phyloP scores from a whole-genome alignment of 2,888 invertebrate species.

The Oxystoma pomonae region DNA sequence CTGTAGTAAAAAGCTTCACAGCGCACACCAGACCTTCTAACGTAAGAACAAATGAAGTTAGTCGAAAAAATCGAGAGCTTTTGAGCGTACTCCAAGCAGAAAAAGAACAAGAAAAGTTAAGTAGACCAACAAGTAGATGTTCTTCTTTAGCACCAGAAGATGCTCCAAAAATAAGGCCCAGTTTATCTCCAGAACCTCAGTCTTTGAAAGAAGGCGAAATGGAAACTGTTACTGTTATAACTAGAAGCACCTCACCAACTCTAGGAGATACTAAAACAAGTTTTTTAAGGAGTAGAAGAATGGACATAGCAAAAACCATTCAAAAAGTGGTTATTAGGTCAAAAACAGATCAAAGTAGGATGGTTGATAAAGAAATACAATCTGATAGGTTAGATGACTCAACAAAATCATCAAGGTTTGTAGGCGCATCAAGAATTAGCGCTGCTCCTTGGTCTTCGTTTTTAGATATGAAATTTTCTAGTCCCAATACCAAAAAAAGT shows the following conservation, averaged over 20 bases:
- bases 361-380: constrained; percentile 68
- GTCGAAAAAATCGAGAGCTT: constrained; percentile 44
- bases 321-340: constrained; percentile 65
- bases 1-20: constrained; percentile 46
- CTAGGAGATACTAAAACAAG: constrained; percentile 52
- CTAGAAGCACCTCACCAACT: constrained; percentile 75
- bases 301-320: constrained; percentile 68
- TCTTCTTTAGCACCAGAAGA: constrained; percentile 40
- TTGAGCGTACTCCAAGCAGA: constrained; percentile 42
- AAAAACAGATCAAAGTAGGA: constrained; percentile 52
- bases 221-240: constrained; percentile 60
- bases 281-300: constrained; percentile 62
- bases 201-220: constrained; percentile 36
- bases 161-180: constrained; percentile 11
- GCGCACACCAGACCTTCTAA: constrained; percentile 42
- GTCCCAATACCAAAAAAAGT: constrained; percentile 37
- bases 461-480: constrained; percentile 50
- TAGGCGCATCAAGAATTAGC: constrained; percentile 53
- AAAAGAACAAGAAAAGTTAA: constrained; percentile 38
- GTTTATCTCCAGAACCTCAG: constrained; percentile 24
- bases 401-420: constrained; percentile 62
- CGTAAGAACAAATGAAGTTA: constrained; percentile 40
- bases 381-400: constrained; percentile 68
- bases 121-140: constrained; percentile 40
- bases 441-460: constrained; percentile 63